A percentile compares a stretch with the other conserved stretches of the same genome.
These are phyloP conservation scores for Gyrodactylus bullatarudis DNA, from an alignment of 1,140 invertebrate species.

Conservation along the genomic window DNA sequence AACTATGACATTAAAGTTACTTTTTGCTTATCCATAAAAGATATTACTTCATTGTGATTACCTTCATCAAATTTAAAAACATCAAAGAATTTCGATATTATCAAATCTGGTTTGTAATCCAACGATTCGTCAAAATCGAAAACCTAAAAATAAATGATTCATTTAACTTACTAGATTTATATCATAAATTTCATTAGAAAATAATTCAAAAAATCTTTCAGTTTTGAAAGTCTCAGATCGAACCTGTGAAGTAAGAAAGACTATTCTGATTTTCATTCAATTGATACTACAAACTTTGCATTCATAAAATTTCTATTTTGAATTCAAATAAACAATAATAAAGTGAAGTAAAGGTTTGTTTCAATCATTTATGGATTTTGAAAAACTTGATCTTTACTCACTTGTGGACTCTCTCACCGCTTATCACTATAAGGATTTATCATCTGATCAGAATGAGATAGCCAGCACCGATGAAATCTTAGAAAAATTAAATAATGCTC, in stretches of 20 bases:
- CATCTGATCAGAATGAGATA: neutral
- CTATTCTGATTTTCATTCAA: neutral
- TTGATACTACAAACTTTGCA: neutral
- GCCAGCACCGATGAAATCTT: neutral
- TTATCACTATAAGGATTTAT: neutral
- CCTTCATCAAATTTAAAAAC: neutral
- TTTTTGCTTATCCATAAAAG: neutral
- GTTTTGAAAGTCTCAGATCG: neutral
- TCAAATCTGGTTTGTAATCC: neutral
- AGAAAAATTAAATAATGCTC: neutral
- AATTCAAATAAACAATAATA: no score
- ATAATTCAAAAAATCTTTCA: neutral
- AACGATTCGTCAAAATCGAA: neutral
- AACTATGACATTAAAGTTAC: neutral
- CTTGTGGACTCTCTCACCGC: neutral
- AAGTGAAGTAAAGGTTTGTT: no score
- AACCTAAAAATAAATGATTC: neutral
- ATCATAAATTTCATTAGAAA: neutral
- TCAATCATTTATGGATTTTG: neutral
- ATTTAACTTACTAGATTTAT: neutral
- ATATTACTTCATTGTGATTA: neutral
- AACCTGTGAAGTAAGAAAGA: neutral
- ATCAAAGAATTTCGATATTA: neutral
- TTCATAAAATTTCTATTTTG: no score
- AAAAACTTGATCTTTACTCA: neutral